phyloP scores from a whole-genome alignment of 2,797 vertebrate species.

The Vireo griseus region DNA sequence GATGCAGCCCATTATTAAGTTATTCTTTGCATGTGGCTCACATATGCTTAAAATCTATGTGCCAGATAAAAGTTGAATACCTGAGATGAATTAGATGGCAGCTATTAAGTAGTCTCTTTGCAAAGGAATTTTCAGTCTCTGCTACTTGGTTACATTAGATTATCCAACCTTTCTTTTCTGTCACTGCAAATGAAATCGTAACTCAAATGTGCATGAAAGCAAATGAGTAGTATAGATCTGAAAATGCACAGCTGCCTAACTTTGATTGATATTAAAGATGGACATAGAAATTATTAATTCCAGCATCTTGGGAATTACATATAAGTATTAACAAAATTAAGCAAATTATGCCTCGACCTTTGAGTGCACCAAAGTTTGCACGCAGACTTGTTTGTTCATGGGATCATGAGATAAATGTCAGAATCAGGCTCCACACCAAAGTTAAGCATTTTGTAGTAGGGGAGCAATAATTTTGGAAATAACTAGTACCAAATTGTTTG shows the following conservation, averaged over 20 bases:
- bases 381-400: background rate
- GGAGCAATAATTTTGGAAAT: background rate
- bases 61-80: background rate
- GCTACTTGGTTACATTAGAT: background rate
- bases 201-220: conserved; percentile 19
- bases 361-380: background rate
- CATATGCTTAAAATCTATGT: background rate
- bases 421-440: background rate
- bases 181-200: conserved; percentile 33
- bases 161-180: conserved; percentile 9
- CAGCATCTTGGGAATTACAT: conserved; percentile 21
- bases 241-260: conserved; percentile 30
- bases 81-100: background rate
- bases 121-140: conserved; percentile 7
- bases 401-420: background rate
- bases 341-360: background rate
- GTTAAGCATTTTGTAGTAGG: background rate
- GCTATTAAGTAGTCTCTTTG: background rate
- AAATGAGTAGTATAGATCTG: background rate
- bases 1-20: background rate
- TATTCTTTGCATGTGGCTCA: background rate
- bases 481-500: background rate
- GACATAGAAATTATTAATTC: conserved; percentile 21
- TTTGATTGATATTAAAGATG: conserved; percentile 50
- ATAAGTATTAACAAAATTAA: conserved; percentile 50